Evolutionary conservation across 1,140 invertebrate species (phyloP).

Genomic region (Carposina sasakii): DNA sequence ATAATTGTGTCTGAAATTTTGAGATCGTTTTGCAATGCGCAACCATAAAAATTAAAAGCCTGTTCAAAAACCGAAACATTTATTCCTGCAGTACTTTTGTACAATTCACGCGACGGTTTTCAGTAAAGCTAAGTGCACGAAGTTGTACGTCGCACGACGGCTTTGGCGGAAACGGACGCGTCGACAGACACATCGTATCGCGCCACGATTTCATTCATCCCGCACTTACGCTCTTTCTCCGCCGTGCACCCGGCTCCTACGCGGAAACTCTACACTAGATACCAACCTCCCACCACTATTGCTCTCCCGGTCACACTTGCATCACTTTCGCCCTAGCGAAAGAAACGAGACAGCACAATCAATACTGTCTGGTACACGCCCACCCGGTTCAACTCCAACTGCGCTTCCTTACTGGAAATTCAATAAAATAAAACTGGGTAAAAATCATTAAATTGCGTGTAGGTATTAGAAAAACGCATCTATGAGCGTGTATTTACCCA

Average conservation of each 20-base stretch:
- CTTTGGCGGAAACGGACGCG: slow-evolving; percentile 65
- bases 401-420: slow-evolving; percentile 66
- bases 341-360: slow-evolving; percentile 57
- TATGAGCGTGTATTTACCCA: not conserved
- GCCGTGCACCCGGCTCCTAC: slow-evolving; percentile 30
- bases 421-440: slow-evolving; percentile 66
- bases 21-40: no score
- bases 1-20: no score
- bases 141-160: slow-evolving; percentile 63
- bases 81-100: no score
- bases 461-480: slow-evolving; percentile 31
- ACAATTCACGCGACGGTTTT: no score
- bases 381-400: slow-evolving; percentile 62
- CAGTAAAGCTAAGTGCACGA: slow-evolving; percentile 62
- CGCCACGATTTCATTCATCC: slow-evolving; percentile 67
- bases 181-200: slow-evolving; percentile 57
- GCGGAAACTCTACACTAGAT: slow-evolving; percentile 61
- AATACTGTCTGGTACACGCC: slow-evolving; percentile 69
- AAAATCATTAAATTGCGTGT: slow-evolving; percentile 59
- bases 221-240: slow-evolving; percentile 54
- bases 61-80: no score
- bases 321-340: slow-evolving; percentile 29
- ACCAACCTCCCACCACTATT: slow-evolving; percentile 45
- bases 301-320: slow-evolving; percentile 37
- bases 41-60: no score